Evolutionary conservation across 2,113 vertebrate species (phyloP).

Genomic region (Antechinus stuartii): DNA sequence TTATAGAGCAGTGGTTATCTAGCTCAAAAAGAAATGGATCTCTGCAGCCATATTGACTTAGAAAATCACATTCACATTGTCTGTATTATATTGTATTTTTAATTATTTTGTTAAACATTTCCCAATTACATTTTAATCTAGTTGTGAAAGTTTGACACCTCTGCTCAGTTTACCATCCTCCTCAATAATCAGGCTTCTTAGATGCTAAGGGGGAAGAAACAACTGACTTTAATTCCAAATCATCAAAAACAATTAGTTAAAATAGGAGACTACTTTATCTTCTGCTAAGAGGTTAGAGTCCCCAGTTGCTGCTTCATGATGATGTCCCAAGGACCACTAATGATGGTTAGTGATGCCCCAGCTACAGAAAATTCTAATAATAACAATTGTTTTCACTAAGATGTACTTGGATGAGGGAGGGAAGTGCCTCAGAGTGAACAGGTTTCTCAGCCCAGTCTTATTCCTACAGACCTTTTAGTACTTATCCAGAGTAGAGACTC

Average conservation of each 20-base stretch:
- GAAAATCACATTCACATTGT: neutral
- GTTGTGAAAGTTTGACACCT: neutral
- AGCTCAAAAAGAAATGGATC: neutral
- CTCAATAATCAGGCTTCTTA: neutral
- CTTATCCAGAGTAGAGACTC: neutral
- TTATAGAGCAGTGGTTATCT: neutral
- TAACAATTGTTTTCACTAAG: neutral
- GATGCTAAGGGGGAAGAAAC: neutral
- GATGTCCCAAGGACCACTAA: neutral
- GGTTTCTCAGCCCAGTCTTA: conserved; percentile 22
- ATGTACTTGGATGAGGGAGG: neutral
- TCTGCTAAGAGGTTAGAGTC: too few relatives aligned
- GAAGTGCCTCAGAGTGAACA: neutral
- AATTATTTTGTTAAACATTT: neutral
- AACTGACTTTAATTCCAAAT: neutral
- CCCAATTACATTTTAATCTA: neutral
- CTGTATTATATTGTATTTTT: neutral
- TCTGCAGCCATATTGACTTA: neutral
- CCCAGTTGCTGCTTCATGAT: too few relatives aligned
- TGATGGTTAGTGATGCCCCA: neutral
- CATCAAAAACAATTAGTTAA: neutral
- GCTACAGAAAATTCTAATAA: neutral
- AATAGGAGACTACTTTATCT: too few relatives aligned
- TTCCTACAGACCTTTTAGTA: neutral
- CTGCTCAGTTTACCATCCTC: neutral